Evolutionary conservation across 2,888 invertebrate genomes (phyloP).

Genomic region (Eledona agricola): DNA sequence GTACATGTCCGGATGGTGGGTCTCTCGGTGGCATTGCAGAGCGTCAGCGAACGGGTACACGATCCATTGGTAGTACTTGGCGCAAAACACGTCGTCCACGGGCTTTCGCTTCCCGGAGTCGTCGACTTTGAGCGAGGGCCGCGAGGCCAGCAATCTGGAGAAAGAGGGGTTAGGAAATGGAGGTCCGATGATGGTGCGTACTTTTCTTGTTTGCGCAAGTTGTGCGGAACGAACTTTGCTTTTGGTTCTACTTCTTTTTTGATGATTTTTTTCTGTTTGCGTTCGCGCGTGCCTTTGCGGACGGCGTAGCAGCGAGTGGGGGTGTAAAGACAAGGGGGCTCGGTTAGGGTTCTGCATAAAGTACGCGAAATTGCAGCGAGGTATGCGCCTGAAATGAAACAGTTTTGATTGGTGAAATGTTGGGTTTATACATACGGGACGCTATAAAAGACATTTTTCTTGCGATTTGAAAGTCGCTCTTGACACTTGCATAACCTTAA

Average conservation of each 20-base stretch:
- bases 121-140: conserved; percentile 67
- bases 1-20: conserved; percentile 83
- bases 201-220: conserved; percentile 69
- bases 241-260: conserved; percentile 76
- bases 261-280: conserved; percentile 76
- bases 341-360: background rate
- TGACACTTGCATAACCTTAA: too few species aligned
- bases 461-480: too few species aligned
- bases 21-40: conserved; percentile 78
- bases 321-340: conserved; percentile 17
- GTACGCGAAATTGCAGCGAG: too few species aligned
- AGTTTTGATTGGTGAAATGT: too few species aligned
- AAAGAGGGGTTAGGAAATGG: background rate
- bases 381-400: too few species aligned
- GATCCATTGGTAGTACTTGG: conserved; percentile 67
- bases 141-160: conserved; percentile 60
- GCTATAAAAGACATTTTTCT: too few species aligned
- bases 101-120: conserved; percentile 68
- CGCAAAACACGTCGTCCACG: conserved; percentile 72
- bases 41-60: conserved; percentile 79
- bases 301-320: conserved; percentile 71
- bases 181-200: conserved; percentile 53
- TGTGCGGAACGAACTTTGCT: conserved; percentile 78
- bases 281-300: conserved; percentile 83
- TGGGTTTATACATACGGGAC: too few species aligned